These are phyloP conservation scores for Conus betulinus DNA, from an alignment of 1,140 invertebrate genomes.

Conservation along the genomic window DNA sequence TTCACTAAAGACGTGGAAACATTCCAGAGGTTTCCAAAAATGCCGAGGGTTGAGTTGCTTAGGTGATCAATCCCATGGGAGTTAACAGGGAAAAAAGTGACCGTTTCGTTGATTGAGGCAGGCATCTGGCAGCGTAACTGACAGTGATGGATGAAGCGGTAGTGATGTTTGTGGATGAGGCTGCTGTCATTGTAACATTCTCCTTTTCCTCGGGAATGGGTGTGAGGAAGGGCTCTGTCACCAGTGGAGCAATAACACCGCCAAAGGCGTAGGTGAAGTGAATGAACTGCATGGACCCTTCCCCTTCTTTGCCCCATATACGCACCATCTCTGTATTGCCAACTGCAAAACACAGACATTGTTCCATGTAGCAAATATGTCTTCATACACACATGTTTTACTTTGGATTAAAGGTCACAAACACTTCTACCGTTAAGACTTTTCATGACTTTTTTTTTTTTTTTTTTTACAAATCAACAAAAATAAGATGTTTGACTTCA, in stretches of 20 bases:
- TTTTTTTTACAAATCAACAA: too few relatives aligned
- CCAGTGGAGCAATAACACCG: conserved; percentile 55
- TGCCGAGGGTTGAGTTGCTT: too few relatives aligned
- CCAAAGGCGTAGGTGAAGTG: conserved; percentile 60
- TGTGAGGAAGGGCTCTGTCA: conserved; percentile 55
- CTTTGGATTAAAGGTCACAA: too few relatives aligned
- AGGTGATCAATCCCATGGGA: too few relatives aligned
- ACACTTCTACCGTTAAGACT: too few relatives aligned
- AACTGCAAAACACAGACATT: conserved; percentile 58
- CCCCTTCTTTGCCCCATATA: conserved; percentile 75
- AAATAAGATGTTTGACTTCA: too few relatives aligned
- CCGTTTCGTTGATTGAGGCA: too few relatives aligned
- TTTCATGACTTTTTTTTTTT: too few relatives aligned
- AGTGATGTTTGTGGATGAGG: background rate
- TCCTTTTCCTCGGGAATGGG: conserved; percentile 28
- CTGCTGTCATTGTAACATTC: background rate
- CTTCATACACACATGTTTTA: too few relatives aligned
- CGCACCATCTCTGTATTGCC: conserved; percentile 76
- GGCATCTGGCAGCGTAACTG: background rate
- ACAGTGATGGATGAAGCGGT: background rate
- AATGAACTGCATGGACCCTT: conserved; percentile 48
- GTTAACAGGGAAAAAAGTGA: too few relatives aligned
- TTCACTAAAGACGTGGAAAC: background rate
- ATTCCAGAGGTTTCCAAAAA: too few relatives aligned
- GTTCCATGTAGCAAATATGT: background rate